A percentile compares a stretch with the other conserved stretches of the same genome.
Conservation (phyloP, 2,888 invertebrate species). For the Ophonus ardosiacus region DNA sequence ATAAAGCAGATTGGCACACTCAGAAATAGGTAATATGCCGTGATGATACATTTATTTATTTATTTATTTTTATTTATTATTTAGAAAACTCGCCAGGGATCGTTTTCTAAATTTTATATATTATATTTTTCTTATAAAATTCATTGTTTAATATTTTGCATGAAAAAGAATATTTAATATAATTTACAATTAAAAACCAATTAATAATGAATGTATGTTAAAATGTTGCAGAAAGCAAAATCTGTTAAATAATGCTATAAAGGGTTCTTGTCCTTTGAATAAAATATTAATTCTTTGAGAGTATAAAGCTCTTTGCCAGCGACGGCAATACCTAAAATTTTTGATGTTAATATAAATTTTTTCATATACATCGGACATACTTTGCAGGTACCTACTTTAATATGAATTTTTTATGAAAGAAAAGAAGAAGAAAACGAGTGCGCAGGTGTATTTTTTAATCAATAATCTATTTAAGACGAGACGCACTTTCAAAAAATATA, state of each 20-base stretch:
- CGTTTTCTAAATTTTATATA: too few relatives aligned
- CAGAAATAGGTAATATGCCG: too few relatives aligned
- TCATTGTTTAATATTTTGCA: too few relatives aligned
- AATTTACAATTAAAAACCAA: neutral
- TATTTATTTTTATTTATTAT: too few relatives aligned
- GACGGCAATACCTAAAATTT: slow-evolving; percentile 16
- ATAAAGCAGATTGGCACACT: too few relatives aligned
- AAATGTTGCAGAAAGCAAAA: neutral
- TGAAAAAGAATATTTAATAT: neutral
- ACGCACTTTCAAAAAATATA: slow-evolving; percentile 49
- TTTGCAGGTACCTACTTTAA: slow-evolving; percentile 48
- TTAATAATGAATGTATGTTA: neutral
- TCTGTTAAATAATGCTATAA: slow-evolving; percentile 1
- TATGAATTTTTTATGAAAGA: slow-evolving; percentile 55
- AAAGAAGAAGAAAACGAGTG: slow-evolving; percentile 47
- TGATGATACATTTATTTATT: too few relatives aligned
- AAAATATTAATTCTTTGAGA: slow-evolving; percentile 7
- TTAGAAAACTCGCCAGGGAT: too few relatives aligned
- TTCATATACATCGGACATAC: slow-evolving; percentile 49
- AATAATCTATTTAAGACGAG: slow-evolving; percentile 60
- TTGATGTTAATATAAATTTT: slow-evolving; percentile 45
- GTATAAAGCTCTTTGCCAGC: slow-evolving; percentile 17
- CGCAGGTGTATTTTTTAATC: slow-evolving; percentile 62
- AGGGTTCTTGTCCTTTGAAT: slow-evolving; percentile 1
- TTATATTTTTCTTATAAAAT: too few relatives aligned